Base-by-base conservation (phyloP, 2,888 invertebrate species). In the Eretmocerus hayati region DNA sequence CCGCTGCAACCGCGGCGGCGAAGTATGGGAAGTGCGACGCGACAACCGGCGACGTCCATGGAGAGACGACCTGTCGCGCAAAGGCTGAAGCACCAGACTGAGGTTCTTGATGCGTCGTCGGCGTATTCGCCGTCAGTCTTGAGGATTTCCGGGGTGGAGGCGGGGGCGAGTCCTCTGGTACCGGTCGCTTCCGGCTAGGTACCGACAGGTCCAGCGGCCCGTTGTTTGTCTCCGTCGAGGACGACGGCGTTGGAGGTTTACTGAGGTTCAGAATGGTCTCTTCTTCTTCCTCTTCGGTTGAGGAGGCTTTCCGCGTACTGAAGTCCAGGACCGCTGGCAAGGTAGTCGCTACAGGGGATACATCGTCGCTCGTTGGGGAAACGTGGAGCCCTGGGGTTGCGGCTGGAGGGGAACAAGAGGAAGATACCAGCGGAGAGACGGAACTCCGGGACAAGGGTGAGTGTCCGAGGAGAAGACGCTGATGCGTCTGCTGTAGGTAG, bases 161-260 rank as follows among this genome's bases (percentile, higher is more conserved):
- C 1, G 81, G 80, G 2, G 83, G 82, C 1, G 71, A 67, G 41
- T 83, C 82, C 38, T 83, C 84, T n/a, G 76, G 71, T 4, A 79
- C 77, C 2, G 82, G 79, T 53, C 89, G 78, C 61, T 90, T 86
- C 47, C 86, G 78, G 37, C 83, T 83, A 23, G 83, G 80, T 16
- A 87, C 83, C 0, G 90, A 88, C 36, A 91, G 74, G 69, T 91
- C 91, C 54, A 91, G 73, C 0, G 92, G 89, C 58, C 87, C 81
- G 62, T 78, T 78, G 52, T 72, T 72, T 4, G 71, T 69, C 22
- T 75, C 74, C 61, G 82, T 79, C 1, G 72, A 69, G 2, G 72
- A 71, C 1, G 76, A 74, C n/a, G 78, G 77, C 3, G 77, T 74
- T 55, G 82, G 78, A 1, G 79, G 74, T 69, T 85, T 86, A 64